A percentile compares a stretch with the other conserved stretches of the same genome.
Conservation (phyloP, 2,113 vertebrate genomes). For the Nycticorax nycticorax region DNA sequence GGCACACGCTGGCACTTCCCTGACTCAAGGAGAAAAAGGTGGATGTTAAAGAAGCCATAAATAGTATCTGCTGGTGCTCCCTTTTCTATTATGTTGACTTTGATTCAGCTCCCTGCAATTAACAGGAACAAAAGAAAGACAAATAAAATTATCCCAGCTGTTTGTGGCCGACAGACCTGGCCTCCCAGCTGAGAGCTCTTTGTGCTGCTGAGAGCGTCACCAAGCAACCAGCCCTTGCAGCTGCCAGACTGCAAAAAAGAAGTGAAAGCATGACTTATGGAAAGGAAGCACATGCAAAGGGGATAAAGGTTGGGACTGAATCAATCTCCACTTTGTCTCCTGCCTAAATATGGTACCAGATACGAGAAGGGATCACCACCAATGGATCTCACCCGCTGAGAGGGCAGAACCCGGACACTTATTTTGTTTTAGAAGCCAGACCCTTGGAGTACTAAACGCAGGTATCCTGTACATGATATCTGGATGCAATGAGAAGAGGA, state of each 20-base stretch:
- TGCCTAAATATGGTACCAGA: slow-evolving; percentile 19
- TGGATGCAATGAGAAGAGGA: neutral
- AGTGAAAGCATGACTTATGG: slow-evolving; percentile 72
- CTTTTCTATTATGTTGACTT: slow-evolving; percentile 64
- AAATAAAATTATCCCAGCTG: slow-evolving; percentile 80
- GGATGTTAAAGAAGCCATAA: slow-evolving; percentile 19
- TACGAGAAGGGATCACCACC: neutral
- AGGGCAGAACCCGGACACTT: neutral
- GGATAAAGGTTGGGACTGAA: slow-evolving; percentile 65
- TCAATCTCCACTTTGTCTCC: slow-evolving; percentile 75
- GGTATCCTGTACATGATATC: neutral
- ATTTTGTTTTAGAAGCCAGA: neutral
- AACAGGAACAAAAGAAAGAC: slow-evolving; percentile 72
- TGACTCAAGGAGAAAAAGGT: neutral
- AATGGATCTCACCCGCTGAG: neutral
- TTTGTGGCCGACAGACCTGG: slow-evolving; percentile 81
- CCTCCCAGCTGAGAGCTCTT: slow-evolving; percentile 92
- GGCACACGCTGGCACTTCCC: neutral
- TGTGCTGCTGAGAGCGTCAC: slow-evolving; percentile 89
- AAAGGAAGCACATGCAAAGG: slow-evolving; percentile 72
- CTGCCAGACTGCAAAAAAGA: slow-evolving; percentile 73
- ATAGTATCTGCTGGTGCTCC: slow-evolving; percentile 39
- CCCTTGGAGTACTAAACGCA: neutral
- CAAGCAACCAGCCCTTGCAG: slow-evolving; percentile 92
- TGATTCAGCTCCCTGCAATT: slow-evolving; percentile 68